Conservation (phyloP, 2,113 vertebrate genomes). For the Calyptommatus sinebrachiatus region DNA sequence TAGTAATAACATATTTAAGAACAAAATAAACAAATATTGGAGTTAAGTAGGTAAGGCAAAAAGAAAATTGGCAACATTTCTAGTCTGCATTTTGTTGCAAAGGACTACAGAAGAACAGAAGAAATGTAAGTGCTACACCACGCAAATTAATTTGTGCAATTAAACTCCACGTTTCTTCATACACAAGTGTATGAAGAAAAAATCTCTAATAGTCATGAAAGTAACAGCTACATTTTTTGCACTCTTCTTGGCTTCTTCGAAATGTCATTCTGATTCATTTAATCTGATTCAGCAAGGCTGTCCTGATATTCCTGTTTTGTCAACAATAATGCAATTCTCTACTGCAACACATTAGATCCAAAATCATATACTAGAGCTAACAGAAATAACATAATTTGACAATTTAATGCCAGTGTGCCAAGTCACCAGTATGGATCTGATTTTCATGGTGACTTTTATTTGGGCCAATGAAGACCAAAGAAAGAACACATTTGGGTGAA, state of each 20-base stretch:
- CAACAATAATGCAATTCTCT: neutral
- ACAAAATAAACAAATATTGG: slow-evolving; percentile 10
- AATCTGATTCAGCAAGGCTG: neutral
- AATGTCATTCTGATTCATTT: neutral
- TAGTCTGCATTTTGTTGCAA: neutral
- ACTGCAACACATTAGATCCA: neutral
- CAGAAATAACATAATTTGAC: too few relatives aligned
- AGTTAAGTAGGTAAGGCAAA: slow-evolving; percentile 5
- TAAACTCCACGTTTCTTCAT: neutral
- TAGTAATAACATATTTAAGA: neutral
- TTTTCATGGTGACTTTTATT: neutral
- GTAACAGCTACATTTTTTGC: neutral
- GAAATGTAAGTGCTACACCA: too few relatives aligned
- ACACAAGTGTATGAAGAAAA: neutral
- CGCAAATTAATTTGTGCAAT: neutral
- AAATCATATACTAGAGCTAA: neutral
- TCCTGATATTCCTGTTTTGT: neutral
- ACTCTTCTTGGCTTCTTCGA: neutral
- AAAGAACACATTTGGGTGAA: neutral
- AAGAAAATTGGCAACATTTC: neutral
- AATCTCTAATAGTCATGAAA: too few relatives aligned
- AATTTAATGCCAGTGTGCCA: too few relatives aligned
- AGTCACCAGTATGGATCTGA: too few relatives aligned
- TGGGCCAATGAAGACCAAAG: neutral
- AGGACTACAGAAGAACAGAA: neutral